Conservation (phyloP, 2,113 vertebrate species). For the Rhegmatorhina hoffmannsi region DNA sequence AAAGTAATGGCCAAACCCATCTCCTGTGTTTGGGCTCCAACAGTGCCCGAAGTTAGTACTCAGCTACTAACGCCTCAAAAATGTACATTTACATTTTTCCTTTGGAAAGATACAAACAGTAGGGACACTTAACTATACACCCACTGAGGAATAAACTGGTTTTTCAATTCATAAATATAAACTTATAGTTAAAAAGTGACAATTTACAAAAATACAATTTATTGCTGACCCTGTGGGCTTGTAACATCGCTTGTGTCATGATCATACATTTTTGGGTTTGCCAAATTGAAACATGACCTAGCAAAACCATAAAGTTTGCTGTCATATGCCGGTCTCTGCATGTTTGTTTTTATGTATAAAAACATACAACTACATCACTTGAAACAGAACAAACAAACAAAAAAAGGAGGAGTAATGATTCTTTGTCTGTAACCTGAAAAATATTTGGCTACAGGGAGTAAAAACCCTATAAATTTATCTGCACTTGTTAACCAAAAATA, state of each 20-base stretch:
- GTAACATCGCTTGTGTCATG: not conserved
- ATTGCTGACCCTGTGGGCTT: slow-evolving; percentile 59
- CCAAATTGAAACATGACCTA: slow-evolving; percentile 23
- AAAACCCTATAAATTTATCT: slow-evolving; percentile 38
- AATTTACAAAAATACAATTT: slow-evolving; percentile 75
- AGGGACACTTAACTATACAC: slow-evolving; percentile 56
- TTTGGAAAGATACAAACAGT: slow-evolving; percentile 67
- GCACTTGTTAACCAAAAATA: slow-evolving; percentile 26
- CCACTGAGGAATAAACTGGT: slow-evolving; percentile 33
- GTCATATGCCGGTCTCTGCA: not conserved
- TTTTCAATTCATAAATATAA: slow-evolving; percentile 60
- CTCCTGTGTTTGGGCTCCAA: not conserved
- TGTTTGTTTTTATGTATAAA: not conserved
- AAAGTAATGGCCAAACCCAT: not conserved
- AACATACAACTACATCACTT: not conserved
- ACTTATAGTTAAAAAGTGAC: slow-evolving; percentile 62
- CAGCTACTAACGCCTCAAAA: not conserved
- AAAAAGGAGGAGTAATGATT: not conserved
- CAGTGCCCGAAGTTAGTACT: not conserved
- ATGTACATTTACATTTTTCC: slow-evolving; percentile 40
- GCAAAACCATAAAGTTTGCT: slow-evolving; percentile 72
- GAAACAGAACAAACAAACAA: not conserved
- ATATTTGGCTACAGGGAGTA: slow-evolving; percentile 50
- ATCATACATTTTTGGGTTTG: not conserved
- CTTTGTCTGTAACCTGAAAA: slow-evolving; percentile 30